Conservation (phyloP, 2,797 vertebrate species). For the Cheirogaleus major region DNA sequence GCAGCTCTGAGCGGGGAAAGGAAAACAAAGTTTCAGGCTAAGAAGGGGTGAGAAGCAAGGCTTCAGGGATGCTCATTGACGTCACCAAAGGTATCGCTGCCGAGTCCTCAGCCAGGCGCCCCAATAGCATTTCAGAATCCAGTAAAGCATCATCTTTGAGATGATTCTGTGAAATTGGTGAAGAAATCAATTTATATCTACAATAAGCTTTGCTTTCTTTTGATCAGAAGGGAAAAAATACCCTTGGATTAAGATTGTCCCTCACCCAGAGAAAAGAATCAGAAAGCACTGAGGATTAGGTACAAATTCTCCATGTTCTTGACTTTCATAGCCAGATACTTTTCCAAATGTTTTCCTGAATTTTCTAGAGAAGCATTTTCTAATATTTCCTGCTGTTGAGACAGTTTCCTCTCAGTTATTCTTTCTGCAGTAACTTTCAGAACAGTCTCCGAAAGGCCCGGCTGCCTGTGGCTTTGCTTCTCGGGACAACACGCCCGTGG, state of each 20-base stretch:
- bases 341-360: not conserved
- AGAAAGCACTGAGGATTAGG: not conserved
- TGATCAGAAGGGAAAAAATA: not conserved
- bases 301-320: not conserved
- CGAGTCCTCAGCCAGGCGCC: not conserved
- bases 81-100: not conserved
- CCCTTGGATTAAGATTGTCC: not conserved
- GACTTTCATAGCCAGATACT: not conserved
- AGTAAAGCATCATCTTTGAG: not conserved
- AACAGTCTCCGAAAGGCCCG: rapidly evolving
- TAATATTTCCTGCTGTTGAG: not conserved
- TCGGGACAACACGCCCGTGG: not conserved
- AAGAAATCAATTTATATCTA: not conserved
- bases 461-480: not conserved
- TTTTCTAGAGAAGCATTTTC: not conserved
- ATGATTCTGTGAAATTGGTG: not conserved
- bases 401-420: not conserved
- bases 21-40: no score
- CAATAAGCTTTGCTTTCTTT: not conserved
- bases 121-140: not conserved
- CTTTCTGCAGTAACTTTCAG: not conserved
- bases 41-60: not conserved
- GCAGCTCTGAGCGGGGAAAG: not conserved
- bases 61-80: not conserved
- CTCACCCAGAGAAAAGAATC: not conserved